phyloP scores from a whole-genome alignment of 2,113 vertebrate species.

The Chloropsis hardwickii region DNA sequence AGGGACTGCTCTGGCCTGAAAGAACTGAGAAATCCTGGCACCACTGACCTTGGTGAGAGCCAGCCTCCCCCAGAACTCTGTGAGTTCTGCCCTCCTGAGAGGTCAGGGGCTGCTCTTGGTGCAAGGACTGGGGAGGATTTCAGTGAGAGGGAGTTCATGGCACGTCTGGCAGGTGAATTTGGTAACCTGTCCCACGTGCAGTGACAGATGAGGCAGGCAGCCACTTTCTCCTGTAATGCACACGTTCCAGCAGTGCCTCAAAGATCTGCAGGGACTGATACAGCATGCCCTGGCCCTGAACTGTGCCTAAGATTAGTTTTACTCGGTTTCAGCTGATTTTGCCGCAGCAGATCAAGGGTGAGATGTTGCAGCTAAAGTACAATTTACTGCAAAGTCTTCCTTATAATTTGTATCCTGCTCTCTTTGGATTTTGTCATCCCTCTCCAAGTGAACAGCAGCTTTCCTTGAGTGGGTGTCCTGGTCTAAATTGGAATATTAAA shows the following conservation, averaged over 20 bases:
- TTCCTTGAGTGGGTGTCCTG: constrained; percentile 10
- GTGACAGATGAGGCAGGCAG: neutral
- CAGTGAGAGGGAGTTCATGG: neutral
- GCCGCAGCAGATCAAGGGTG: neutral
- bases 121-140: neutral
- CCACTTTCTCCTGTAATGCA: neutral
- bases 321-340: neutral
- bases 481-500: constrained; percentile 33
- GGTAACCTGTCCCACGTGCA: neutral
- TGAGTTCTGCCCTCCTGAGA: neutral
- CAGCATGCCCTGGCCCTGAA: neutral
- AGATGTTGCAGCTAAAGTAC: neutral
- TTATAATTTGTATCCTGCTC: neutral
- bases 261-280: neutral
- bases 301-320: neutral
- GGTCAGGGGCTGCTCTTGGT: neutral
- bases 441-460: neutral
- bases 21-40: neutral
- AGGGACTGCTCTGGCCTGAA: neutral
- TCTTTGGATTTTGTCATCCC: neutral
- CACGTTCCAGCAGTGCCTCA: neutral
- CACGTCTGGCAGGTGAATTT: neutral
- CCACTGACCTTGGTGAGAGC: neutral
- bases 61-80: neutral
- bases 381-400: neutral